Base-by-base conservation (phyloP, 2,888 invertebrate genomes). In the Hirtodrosophila confusa region DNA sequence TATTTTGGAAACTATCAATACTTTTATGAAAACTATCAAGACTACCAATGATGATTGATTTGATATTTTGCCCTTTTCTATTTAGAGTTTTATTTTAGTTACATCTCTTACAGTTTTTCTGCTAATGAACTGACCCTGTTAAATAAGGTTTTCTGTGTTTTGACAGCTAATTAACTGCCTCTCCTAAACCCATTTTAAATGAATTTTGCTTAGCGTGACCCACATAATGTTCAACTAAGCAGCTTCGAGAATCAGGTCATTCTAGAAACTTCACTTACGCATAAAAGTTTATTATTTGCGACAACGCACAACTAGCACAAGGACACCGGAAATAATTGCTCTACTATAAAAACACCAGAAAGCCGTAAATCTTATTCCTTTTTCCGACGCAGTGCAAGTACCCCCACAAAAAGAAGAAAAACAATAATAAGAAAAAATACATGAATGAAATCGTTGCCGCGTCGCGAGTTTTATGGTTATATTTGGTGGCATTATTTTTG, bases 401-500 rank as follows among this genome's bases (percentile, higher is more conserved):
- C 49, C 63, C 29, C 60, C 55, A 45, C 45, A 55, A 54, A 53
- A 17, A 17, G 2, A 17, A 17, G 1, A 17, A 17, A 17, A 17
- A 17, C 17, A 17, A 17, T 17, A 17, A 17, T 2, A 17, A 17
- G 17, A 17, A 17, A 17, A 17, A 17, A 17, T 17, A 17, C 17
- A 17, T 17, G 48, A 61, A 36, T 43, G 55, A 57, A 50, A 43
- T 23, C 23, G 24, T 43, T 36, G 57, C 11, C 47, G 48, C 43
- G 44, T 63, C 41, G 44, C 44, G 43, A 41, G 39, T 64, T 71
- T 71, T 76, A 76, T 65, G 72, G 53, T 66, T 66, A 70, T 68
- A 68, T 72, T 73, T 69, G 73, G 60, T 62, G 77, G 65, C 77
- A 65, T 77, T 77, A 76, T 68, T 72, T 79, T 77, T 79, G 65